Conservation (phyloP, 23 tunicate species). For the Halocynthia roretzi region DNA sequence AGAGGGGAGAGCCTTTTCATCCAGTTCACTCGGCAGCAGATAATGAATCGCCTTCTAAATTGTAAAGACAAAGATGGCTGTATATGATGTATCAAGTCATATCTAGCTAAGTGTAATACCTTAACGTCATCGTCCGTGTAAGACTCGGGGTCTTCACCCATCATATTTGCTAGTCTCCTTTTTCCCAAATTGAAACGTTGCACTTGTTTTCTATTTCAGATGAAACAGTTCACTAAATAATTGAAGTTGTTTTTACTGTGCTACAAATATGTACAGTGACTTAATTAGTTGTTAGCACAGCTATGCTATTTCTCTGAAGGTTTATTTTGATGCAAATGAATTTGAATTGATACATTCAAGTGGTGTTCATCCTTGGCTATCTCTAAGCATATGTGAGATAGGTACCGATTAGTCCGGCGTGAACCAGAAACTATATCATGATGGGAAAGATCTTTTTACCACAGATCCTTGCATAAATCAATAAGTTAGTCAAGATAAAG, state of each 20-base stretch:
- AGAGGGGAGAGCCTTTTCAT: slow-evolving; percentile 26
- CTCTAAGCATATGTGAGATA: no score
- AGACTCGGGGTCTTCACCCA: slow-evolving; percentile 80
- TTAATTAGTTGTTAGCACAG: no score
- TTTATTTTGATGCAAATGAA: no score
- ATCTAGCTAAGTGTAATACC: slow-evolving; percentile 8
- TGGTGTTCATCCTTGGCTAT: no score
- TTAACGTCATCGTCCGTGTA: slow-evolving; percentile 59
- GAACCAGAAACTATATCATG: not conserved
- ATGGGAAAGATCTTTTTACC: not conserved
- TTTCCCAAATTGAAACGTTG: slow-evolving; percentile 48
- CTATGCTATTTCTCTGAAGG: no score
- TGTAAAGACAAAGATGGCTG: not conserved
- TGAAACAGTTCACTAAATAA: no score
- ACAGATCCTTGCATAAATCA: not conserved
- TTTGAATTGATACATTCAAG: no score
- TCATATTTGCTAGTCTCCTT: slow-evolving; percentile 73
- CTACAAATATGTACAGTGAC: no score
- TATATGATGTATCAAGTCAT: not conserved
- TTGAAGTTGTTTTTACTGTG: no score
- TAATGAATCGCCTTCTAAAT: slow-evolving; percentile 46
- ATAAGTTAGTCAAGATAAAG: not conserved
- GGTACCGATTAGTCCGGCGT: no score
- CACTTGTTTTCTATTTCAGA: slow-evolving; percentile 31
- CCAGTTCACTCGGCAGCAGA: slow-evolving; percentile 54